Evolutionary conservation across 2,888 invertebrate species (phyloP).

Genomic region (Ligdia adustata): DNA sequence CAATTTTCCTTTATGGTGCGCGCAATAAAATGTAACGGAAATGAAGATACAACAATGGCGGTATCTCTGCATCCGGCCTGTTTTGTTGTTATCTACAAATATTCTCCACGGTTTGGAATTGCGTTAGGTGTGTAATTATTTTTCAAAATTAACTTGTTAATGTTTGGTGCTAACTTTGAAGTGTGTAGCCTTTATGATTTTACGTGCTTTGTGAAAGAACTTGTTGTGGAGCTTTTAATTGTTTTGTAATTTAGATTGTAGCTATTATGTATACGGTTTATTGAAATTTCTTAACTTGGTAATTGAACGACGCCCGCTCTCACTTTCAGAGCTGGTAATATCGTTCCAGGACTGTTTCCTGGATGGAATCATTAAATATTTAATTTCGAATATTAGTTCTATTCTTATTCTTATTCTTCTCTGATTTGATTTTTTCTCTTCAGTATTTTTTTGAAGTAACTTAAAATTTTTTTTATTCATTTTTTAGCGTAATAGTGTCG

Average conservation of each 20-base stretch:
- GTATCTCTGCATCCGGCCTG: slow-evolving; percentile 60
- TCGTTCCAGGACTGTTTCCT: no score
- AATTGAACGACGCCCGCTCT: no score
- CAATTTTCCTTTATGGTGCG: slow-evolving; percentile 54
- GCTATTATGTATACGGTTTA: background rate
- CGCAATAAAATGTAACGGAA: slow-evolving; percentile 60
- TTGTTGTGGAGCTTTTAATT: slow-evolving; percentile 9
- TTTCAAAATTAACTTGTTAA: slow-evolving; percentile 68
- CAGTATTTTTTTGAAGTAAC: no score
- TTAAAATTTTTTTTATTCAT: no score
- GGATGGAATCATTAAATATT: no score
- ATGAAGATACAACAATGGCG: slow-evolving; percentile 61
- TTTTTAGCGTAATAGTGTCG: no score
- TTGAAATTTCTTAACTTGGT: background rate
- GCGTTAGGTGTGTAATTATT: slow-evolving; percentile 56
- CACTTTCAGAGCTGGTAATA: no score
- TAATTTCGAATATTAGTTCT: no score
- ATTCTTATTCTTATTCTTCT: no score
- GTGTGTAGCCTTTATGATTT: slow-evolving; percentile 18
- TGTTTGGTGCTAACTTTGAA: slow-evolving; percentile 16
- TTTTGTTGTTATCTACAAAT: slow-evolving; percentile 60
- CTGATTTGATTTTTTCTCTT: no score
- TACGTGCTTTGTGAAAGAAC: slow-evolving; percentile 32
- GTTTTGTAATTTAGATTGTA: slow-evolving; percentile 2
- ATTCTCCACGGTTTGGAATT: slow-evolving; percentile 53